Evolutionary conservation across 2,113 vertebrate genomes (phyloP).

Genomic region (Hyaena hyaena): DNA sequence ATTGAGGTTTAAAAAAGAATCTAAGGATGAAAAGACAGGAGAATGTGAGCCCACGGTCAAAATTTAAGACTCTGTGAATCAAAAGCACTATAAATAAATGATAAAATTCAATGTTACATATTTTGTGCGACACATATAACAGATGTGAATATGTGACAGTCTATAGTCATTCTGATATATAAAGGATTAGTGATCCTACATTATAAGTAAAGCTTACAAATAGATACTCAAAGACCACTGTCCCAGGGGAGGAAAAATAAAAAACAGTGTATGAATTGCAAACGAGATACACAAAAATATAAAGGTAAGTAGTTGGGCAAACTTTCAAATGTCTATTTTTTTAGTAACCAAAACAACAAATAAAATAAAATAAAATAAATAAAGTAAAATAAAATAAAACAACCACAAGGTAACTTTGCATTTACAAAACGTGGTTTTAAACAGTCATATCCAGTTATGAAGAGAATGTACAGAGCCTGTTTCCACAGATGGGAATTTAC

Average conservation of each 20-base stretch:
- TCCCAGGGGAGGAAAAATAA: not conserved
- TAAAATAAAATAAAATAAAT: not conserved
- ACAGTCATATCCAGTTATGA: not conserved
- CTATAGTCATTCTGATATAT: not conserved
- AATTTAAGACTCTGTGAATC: not conserved
- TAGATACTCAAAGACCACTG: not conserved
- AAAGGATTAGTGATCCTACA: not conserved
- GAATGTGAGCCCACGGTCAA: not conserved
- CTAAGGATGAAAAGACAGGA: conserved; percentile 10
- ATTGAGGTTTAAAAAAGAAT: not conserved
- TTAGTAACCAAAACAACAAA: not conserved
- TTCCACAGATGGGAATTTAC: not conserved
- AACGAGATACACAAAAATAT: not conserved
- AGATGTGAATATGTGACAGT: not conserved
- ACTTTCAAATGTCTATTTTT: not conserved
- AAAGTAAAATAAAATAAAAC: not conserved
- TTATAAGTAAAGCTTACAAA: not conserved
- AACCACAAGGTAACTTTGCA: not conserved
- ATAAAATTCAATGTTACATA: not conserved
- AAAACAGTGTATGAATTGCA: not conserved
- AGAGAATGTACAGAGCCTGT: not conserved
- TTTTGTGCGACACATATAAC: not conserved
- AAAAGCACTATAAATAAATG: not conserved
- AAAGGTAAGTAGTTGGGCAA: not conserved
- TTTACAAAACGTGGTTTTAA: not conserved